Base-by-base conservation (phyloP, 2,113 vertebrate species). In the Sander vitreus region DNA sequence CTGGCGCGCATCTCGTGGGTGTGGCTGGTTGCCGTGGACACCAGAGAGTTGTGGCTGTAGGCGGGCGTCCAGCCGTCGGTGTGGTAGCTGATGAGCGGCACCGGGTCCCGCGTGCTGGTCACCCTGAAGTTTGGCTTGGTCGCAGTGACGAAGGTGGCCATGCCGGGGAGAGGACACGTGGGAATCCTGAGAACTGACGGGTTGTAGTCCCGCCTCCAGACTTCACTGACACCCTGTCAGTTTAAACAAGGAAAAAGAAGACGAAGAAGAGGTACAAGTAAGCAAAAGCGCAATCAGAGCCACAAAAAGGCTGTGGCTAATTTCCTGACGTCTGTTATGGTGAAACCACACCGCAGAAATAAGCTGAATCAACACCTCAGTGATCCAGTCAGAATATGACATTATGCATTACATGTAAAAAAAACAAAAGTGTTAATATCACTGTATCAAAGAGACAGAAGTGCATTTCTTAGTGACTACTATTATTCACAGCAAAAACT, bases 101-200 rank as follows among this genome's bases (percentile, higher is more conserved):
- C 84, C 47, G 94, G 96, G 93, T 97, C 97, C 58, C 96, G 96
- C 78, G 96, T 97, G 90, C 96, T 93, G 72, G 97, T 98, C 57
- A 98, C 96, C 91, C 95, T 95, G 78, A 99, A 97, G 87, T 97
- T 97, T 23, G 97, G 95, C 80, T 98, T 99, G 90, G 93, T 95
- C 30, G 96, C 85, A 2, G 92, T 96, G 91, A 99, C 96, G 72
- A 98, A 99, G 16, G 97, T 96, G 10, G 96, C 96, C 97, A 99
- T 98, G 92, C 97, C 83, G 4, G 98, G 97, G 47, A 99, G 95
- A 59, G 96, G 94, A 73, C 95, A 96, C 0, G 87, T 11, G 51
- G 96, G 90, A 69, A 95, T 94, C 93, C 94, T 94, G 89, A 95
- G 94, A 48, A 95, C 93, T 14, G 96, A 83, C 25, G 95, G 76